Base-by-base conservation (phyloP, 2,888 invertebrate species). In the Pollenia griseotomentosa region DNA sequence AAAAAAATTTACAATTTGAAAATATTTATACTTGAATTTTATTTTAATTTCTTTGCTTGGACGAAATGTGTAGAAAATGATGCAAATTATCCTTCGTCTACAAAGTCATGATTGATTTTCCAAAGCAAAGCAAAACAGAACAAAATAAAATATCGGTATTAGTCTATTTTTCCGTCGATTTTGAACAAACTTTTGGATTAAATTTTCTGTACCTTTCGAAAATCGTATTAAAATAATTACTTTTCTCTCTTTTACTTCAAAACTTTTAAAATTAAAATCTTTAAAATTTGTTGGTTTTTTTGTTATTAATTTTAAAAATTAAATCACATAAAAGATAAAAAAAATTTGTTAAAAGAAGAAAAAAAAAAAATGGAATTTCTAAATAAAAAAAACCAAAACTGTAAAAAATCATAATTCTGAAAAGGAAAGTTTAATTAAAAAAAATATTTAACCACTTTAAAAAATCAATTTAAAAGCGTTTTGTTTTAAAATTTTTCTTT, bases 301-400 rank as follows among this genome's bases (percentile, higher is more conserved):
- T 33, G 33, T 33, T 33, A 33, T 33, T 33, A 71, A 65, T 51
- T 82, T 75, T 80, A 42, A 80, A 75, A 82, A 82, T 59, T 48
- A 53, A 82, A 82, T 59, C 74, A 78, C 66, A 57, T 42, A 63
- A 63, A 70, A 40, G 55, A 57, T 66, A 57, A n/a, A 33, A 65
- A 59, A 59, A 33, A 48, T 40, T 66, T 68, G 23, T 61, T 53
- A 83, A 79, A 74, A 46, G 44, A 61, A 70, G 61, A 53, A 40
- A 66, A 14, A 68, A 75, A 33, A 80, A 51, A 61, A 74, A 42
- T 63, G 8, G 10, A 40, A 19, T 53, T 53, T 63, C 9, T 9
- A 63, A 63, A 59, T 57, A 11, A 55, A 74, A 83, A 61, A 61
- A 19, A 71, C 33, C 19, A 23, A 23, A 71, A 14, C 40, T 14